These are phyloP conservation scores for Lydus trimaculatus DNA, from an alignment of 2,888 invertebrate genomes.

Conservation along the genomic window DNA sequence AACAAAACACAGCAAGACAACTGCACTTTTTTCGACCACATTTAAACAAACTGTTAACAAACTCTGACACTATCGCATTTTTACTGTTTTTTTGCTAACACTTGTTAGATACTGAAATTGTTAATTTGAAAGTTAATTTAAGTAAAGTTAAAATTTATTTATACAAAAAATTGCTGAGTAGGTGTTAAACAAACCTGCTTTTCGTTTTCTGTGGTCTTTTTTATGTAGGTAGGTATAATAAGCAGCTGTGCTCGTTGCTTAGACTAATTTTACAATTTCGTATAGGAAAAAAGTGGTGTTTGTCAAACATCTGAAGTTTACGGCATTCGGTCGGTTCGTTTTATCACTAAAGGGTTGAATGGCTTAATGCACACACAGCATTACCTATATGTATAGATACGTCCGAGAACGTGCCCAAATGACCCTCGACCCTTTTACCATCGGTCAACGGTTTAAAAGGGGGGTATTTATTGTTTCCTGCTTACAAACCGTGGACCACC, in stretches of 20 bases:
- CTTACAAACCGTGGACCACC: constrained; percentile 45
- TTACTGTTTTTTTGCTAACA: no score
- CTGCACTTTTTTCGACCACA: no score
- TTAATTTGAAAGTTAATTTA: no score
- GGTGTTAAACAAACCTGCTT: no score
- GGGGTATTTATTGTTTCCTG: constrained; percentile 52
- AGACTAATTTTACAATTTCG: background rate
- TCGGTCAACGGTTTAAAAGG: constrained; percentile 31
- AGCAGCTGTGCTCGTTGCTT: background rate
- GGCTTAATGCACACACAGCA: constrained; percentile 25
- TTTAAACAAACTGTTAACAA: no score
- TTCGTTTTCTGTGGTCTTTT: background rate
- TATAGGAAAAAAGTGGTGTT: constrained; percentile 5
- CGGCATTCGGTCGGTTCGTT: background rate
- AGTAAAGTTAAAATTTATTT: no score
- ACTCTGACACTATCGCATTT: no score
- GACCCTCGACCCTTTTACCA: constrained; percentile 33
- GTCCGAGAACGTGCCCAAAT: constrained; percentile 30
- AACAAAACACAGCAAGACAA: no score
- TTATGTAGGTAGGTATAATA: background rate
- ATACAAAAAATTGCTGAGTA: no score
- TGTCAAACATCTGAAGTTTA: constrained; percentile 28
- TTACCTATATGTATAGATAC: constrained; percentile 8
- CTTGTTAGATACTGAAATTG: no score
- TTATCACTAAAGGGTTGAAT: constrained; percentile 20